Evolutionary conservation across 1,140 invertebrate species (phyloP).

Genomic region (Papilio polytes): DNA sequence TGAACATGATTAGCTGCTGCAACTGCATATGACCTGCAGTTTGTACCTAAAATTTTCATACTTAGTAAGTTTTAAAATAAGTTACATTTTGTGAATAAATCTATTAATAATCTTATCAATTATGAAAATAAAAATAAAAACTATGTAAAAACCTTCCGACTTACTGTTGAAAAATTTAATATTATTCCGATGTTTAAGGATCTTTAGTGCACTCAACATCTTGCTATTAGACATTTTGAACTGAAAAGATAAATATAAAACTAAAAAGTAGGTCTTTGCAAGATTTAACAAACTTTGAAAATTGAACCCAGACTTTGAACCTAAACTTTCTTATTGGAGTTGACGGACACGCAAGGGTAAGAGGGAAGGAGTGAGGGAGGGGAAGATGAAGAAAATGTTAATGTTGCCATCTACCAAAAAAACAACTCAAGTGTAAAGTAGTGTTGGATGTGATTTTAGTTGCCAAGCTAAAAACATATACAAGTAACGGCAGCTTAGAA

Average conservation of each 20-base stretch:
- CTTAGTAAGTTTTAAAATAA: slow-evolving; percentile 29
- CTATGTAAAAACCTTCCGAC: slow-evolving; percentile 46
- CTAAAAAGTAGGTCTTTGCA: slow-evolving; percentile 47
- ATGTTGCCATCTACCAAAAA: slow-evolving; percentile 1
- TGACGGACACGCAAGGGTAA: slow-evolving; percentile 32
- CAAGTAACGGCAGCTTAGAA: neutral
- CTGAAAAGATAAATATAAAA: slow-evolving; percentile 46
- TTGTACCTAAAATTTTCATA: slow-evolving; percentile 51
- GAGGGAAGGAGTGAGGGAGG: slow-evolving; percentile 42
- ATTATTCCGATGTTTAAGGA: slow-evolving; percentile 68
- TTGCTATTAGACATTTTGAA: slow-evolving; percentile 74
- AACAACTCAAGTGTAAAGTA: neutral
- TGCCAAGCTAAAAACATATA: neutral
- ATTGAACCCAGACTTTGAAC: slow-evolving; percentile 80
- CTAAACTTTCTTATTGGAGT: slow-evolving; percentile 74
- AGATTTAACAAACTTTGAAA: slow-evolving; percentile 53
- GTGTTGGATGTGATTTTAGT: neutral
- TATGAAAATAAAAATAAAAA: slow-evolving; percentile 41
- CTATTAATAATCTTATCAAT: neutral
- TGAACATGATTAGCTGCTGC: slow-evolving; percentile 84
- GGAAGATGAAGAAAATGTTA: slow-evolving; percentile 38
- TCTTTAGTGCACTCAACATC: slow-evolving; percentile 74
- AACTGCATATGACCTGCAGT: slow-evolving; percentile 71
- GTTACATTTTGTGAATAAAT: neutral
- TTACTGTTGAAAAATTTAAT: slow-evolving; percentile 70